phyloP scores from a whole-genome alignment of 2,797 vertebrate species.

The Tangara arthus region DNA sequence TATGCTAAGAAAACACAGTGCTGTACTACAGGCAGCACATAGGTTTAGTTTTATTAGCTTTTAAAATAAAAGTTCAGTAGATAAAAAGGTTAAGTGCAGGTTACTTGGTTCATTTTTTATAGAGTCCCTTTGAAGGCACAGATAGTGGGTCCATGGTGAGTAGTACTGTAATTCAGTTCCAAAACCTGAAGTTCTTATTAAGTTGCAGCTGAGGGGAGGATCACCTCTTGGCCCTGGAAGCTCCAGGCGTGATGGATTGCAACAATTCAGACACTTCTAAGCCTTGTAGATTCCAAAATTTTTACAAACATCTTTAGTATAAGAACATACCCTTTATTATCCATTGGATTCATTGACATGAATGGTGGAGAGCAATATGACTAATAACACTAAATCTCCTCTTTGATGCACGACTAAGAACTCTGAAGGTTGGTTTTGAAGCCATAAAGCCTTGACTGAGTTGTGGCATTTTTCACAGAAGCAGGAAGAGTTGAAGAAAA shows the following conservation, averaged over 20 bases:
- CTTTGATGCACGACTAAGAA: background rate
- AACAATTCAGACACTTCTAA: background rate
- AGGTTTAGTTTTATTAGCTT: slow-evolving; percentile 40
- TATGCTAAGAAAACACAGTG: slow-evolving; percentile 5
- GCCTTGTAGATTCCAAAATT: background rate
- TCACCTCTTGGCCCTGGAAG: background rate
- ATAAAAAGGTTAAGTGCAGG: slow-evolving; percentile 41
- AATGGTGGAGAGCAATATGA: background rate
- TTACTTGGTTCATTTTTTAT: slow-evolving; percentile 13
- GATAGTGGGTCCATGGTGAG: background rate
- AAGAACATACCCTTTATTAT: background rate
- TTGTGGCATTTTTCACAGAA: background rate
- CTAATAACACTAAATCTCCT: background rate
- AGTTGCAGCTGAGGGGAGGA: background rate
- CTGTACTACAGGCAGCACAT: background rate
- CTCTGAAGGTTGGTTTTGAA: background rate
- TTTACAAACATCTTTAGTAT: background rate
- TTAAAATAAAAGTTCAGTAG: slow-evolving; percentile 3
- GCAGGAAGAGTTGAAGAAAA: background rate
- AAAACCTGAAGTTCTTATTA: background rate
- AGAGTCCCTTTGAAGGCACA: slow-evolving; percentile 10
- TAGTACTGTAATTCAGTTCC: background rate
- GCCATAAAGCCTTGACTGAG: background rate
- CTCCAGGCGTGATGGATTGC: background rate
- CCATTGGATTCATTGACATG: background rate